A percentile compares a stretch with the other conserved stretches of the same genome.
Conservation (phyloP, 53 echinoderm and acorn worm genomes). For the Arbacia lixula region DNA sequence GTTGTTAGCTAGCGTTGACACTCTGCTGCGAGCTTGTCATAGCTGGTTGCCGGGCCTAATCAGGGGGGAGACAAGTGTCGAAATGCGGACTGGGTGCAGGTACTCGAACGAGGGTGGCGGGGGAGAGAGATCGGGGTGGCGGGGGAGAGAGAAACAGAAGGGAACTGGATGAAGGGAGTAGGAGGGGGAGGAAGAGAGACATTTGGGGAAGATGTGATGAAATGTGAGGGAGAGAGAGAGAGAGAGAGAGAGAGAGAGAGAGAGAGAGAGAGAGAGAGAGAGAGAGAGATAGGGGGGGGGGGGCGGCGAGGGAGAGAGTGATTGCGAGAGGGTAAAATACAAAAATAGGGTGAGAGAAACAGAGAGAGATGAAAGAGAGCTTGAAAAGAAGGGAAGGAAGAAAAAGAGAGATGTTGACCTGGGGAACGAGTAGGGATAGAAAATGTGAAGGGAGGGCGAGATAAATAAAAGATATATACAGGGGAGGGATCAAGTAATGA, state of each 20-base stretch:
- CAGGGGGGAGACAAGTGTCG: constrained; percentile 13
- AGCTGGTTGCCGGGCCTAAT: constrained; percentile 28
- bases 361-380: no score
- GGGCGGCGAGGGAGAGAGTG: background rate
- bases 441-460: no score
- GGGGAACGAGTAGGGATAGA: no score
- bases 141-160: background rate
- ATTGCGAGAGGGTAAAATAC: no score
- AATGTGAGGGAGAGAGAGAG: background rate
- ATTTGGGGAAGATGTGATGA: background rate
- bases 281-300: background rate
- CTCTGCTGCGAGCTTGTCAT: constrained; percentile 3
- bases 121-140: constrained; percentile 13
- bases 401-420: no score
- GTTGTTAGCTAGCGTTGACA: constrained; percentile 24
- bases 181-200: background rate
- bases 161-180: background rate
- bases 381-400: no score
- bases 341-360: no score
- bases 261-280: background rate
- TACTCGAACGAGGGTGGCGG: no score
- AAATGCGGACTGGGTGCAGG: constrained; percentile 19
- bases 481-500: no score
- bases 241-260: background rate
- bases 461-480: no score